Conservation (phyloP, 1,140 invertebrate genomes). For the Drosophila aff. region DNA sequence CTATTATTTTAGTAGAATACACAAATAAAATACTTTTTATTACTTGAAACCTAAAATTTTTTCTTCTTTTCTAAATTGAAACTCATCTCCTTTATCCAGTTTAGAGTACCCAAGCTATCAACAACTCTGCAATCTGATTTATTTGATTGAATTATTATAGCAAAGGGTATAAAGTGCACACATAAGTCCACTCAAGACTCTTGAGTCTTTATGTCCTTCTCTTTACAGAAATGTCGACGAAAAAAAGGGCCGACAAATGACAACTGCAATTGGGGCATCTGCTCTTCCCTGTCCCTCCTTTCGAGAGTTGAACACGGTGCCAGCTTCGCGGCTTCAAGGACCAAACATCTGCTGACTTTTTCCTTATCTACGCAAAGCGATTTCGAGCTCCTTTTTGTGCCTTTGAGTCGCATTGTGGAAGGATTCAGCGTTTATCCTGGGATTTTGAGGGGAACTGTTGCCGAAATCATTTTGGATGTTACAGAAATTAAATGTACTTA, state of each 20-base stretch:
- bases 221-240: constrained; percentile 10
- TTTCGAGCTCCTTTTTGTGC: constrained; percentile 55
- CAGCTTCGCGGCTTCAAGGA: constrained; percentile 16
- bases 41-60: not conserved
- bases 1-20: not conserved
- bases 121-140: not conserved
- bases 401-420: constrained; percentile 44
- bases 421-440: not conserved
- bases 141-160: not conserved
- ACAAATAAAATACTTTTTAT: not conserved
- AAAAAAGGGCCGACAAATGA: constrained; percentile 58
- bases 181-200: not conserved
- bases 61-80: not conserved
- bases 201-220: not conserved
- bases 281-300: constrained; percentile 38
- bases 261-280: constrained; percentile 69
- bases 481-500: not conserved
- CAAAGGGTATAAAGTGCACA: not conserved
- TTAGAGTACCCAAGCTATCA: not conserved
- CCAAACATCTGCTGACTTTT: constrained; percentile 59
- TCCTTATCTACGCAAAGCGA: constrained; percentile 64
- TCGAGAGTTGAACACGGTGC: constrained; percentile 62
- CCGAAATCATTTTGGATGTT: not conserved
- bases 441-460: constrained; percentile 2
- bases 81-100: not conserved